phyloP scores from a whole-genome alignment of 2,113 vertebrate genomes.

The Willisornis vidua region DNA sequence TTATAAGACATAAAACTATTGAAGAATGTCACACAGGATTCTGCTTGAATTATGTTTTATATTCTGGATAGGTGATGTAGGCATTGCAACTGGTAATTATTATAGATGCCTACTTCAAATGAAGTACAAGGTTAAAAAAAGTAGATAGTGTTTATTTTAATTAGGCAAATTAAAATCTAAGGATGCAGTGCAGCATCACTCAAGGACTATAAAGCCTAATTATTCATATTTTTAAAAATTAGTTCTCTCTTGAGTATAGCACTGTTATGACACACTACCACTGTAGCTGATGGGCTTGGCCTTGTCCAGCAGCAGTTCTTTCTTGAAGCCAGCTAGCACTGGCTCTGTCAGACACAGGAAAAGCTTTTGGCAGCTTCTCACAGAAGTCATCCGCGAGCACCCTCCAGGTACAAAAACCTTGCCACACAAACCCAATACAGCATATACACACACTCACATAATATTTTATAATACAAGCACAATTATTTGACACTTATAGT shows the following conservation, averaged over 20 bases:
- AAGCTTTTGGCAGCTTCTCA: not conserved
- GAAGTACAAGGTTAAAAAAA: not conserved
- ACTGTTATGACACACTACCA: not conserved
- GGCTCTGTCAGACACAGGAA: not conserved
- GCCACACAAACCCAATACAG: not conserved
- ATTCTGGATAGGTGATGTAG: not conserved
- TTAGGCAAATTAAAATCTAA: not conserved
- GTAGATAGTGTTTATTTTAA: too few species aligned
- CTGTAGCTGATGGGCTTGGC: not conserved
- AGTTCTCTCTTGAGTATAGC: rapidly evolving
- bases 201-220: not conserved
- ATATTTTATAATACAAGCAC: not conserved
- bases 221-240: not conserved
- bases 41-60: not conserved
- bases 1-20: not conserved
- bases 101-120: not conserved
- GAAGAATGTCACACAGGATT: not conserved
- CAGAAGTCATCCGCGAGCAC: not conserved
- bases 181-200: not conserved
- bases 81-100: not conserved
- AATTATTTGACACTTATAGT: not conserved
- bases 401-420: not conserved
- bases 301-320: not conserved
- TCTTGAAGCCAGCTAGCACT: not conserved
- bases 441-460: too few species aligned